Conservation (phyloP, 2,113 vertebrate genomes). For the Girardinichthys multiradiatus region DNA sequence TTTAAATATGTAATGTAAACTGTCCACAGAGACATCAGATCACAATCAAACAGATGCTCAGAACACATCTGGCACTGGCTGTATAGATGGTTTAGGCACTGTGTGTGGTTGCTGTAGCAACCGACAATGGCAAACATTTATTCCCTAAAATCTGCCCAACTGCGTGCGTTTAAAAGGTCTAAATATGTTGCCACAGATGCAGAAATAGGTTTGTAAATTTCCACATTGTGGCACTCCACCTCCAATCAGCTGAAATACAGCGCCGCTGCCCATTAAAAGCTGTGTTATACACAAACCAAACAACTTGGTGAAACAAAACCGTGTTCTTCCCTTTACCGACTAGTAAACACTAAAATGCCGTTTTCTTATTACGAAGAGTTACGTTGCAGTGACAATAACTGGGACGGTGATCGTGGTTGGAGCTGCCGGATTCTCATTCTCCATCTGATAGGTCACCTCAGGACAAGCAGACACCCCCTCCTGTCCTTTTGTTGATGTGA, state of each 20-base stretch:
- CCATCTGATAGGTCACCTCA: slow-evolving; percentile 85
- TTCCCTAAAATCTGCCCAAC: background rate
- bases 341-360: slow-evolving; percentile 11
- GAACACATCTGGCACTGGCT: slow-evolving; percentile 46
- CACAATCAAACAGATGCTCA: background rate
- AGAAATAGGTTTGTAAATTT: slow-evolving; percentile 18
- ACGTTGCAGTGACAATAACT: slow-evolving; percentile 73
- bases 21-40: background rate
- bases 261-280: slow-evolving; percentile 36
- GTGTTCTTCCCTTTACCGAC: slow-evolving; percentile 42
- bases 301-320: slow-evolving; percentile 42
- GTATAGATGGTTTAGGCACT: slow-evolving; percentile 60
- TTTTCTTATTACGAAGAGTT: slow-evolving; percentile 49
- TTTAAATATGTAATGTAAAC: background rate
- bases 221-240: slow-evolving; percentile 7
- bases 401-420: slow-evolving; percentile 61
- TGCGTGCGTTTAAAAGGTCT: background rate
- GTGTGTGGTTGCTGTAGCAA: slow-evolving; percentile 46
- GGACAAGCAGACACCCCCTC: slow-evolving; percentile 75
- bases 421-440: slow-evolving; percentile 71
- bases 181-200: slow-evolving; percentile 6
- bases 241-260: slow-evolving; percentile 30
- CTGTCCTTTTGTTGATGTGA: slow-evolving; percentile 71
- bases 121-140: background rate
- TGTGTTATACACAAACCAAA: slow-evolving; percentile 55